These are phyloP conservation scores for Eurytoma californica DNA, from an alignment of 2,888 invertebrate genomes.

Conservation along the genomic window DNA sequence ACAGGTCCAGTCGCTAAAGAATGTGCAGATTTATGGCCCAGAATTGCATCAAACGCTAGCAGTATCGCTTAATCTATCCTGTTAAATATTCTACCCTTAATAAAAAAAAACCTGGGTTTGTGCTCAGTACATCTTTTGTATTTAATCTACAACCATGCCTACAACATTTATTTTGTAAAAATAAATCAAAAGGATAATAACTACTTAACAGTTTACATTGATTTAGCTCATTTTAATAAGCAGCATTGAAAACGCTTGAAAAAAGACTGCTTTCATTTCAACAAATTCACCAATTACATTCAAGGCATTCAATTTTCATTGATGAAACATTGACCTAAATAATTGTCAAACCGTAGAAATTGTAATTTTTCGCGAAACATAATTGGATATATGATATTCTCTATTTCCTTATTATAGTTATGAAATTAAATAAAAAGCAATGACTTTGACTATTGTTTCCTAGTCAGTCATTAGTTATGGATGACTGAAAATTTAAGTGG, in stretches of 20 bases:
- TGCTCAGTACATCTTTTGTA: slow-evolving; percentile 53
- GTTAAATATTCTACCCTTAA: slow-evolving; percentile 63
- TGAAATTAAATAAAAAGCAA: slow-evolving; percentile 31
- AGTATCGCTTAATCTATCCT: slow-evolving; percentile 89
- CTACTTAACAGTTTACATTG: no score
- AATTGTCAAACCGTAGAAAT: slow-evolving; percentile 20
- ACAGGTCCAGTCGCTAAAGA: slow-evolving; percentile 99
- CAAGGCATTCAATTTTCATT: slow-evolving; percentile 27
- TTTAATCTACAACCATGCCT: slow-evolving; percentile 46
- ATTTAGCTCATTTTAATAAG: no score
- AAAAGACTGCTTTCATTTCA: slow-evolving; percentile 2
- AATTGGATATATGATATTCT: slow-evolving; percentile 29
- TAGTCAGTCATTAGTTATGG: slow-evolving; percentile 36
- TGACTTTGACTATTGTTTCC: slow-evolving; percentile 42
- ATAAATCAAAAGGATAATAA: not conserved
- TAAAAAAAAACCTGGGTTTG: slow-evolving; percentile 62
- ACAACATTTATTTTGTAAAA: slow-evolving; percentile 35
- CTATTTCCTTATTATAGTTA: slow-evolving; percentile 41
- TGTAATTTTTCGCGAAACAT: slow-evolving; percentile 23
- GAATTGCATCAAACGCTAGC: slow-evolving; percentile 99
- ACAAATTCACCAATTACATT: slow-evolving; percentile 6
- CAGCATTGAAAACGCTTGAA: not conserved
- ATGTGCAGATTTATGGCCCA: slow-evolving; percentile 99
- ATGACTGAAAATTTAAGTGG: slow-evolving; percentile 41
- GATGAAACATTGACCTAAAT: slow-evolving; percentile 49